Evolutionary conservation across 2,113 vertebrate genomes (phyloP).

Genomic region (Hydrolagus affinis): DNA sequence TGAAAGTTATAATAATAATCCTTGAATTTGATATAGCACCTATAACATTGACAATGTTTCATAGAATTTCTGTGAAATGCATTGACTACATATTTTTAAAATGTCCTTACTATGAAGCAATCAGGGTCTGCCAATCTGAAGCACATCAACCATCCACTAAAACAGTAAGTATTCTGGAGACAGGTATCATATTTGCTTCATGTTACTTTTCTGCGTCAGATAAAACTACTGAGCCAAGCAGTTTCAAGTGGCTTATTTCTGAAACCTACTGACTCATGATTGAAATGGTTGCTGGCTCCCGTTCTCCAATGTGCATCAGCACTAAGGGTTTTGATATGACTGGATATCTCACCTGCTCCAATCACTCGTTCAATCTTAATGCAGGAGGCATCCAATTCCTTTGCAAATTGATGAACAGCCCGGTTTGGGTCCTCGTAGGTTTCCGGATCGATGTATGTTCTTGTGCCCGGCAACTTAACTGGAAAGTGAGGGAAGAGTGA

Average conservation of each 20-base stretch:
- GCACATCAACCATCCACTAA: no score
- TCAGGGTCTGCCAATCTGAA: no score
- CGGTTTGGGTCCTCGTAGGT: constrained; percentile 97
- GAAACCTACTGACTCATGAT: neutral
- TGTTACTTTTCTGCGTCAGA: no score
- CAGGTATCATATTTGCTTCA: no score
- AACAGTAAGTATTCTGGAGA: no score
- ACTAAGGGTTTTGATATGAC: constrained; percentile 58
- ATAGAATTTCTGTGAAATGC: no score
- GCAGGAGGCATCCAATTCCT: constrained; percentile 98
- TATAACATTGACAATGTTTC: no score
- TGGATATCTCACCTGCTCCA: constrained; percentile 86
- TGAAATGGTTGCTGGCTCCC: neutral
- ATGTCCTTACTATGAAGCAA: no score
- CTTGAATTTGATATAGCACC: no score
- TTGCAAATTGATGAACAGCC: constrained; percentile 98
- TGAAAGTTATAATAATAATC: no score
- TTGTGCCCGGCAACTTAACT: constrained; percentile 99
- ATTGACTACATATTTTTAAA: no score
- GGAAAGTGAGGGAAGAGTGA: constrained; percentile 94
- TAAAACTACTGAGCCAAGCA: neutral
- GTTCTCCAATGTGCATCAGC: constrained; percentile 46
- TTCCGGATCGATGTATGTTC: constrained; percentile 99
- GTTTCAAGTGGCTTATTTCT: neutral
- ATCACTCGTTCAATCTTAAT: constrained; percentile 98